Base-by-base conservation (phyloP, 2,113 vertebrate species). In the Megalops atlanticus region DNA sequence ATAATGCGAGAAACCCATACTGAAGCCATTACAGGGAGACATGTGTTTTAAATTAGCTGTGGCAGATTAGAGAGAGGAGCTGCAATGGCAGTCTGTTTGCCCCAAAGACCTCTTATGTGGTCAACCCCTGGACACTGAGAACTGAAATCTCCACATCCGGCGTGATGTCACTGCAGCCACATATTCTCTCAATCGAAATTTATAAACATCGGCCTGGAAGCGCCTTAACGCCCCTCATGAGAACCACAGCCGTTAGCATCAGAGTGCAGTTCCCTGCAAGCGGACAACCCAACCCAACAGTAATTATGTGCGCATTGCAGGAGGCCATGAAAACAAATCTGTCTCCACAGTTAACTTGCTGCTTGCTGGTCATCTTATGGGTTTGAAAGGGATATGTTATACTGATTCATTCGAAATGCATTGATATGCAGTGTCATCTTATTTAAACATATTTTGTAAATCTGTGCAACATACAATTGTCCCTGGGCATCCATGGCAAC, bases 21-120 rank as follows among this genome's bases (percentile, higher is more conserved):
- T 89, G 86, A 80, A 89, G 87, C 88, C 89, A 90, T 91, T 91
- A 92, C 89, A 76, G 83, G 83, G 35, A 84, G 80, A 87, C 89
- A 92, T 92, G 90, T 92, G 89, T 89, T 92, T 91, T 84, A 90
- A 86, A 92, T 92, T 92, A 93, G 80, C 82, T 83, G 80, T 82
- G 86, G 58, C 82, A 87, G 90, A 92, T 92, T 92, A 90, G 86
- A 89, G 86, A 78, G 87, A 16, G 84, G 87, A 87, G 81, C 82
- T 78, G 81, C 2, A 75, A 83, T 84, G 83, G 87, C 82, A 87
- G 87, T 87, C 87, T 86, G 82, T 86, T 83, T 80, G 81, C 84
- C 86, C 83, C 80, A 77, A 12, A 70, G 82, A 83, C 45, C 80
- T 88, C 86, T 87, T 84, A 92, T 92, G 89, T 91, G 91, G 89